Conservation (phyloP, 2,888 invertebrate species). For the Tetragnatha montana region DNA sequence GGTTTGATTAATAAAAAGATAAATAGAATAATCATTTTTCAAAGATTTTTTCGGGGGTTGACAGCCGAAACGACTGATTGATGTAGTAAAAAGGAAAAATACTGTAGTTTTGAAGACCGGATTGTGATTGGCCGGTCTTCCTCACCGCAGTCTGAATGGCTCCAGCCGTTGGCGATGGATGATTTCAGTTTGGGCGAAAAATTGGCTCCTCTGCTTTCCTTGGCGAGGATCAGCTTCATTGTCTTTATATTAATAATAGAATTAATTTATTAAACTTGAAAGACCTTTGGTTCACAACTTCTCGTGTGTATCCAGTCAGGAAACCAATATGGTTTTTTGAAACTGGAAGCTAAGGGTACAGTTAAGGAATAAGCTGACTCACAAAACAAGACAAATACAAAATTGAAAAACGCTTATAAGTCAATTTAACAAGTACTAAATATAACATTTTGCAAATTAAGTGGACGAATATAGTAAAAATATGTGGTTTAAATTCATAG, state of each 20-base stretch:
- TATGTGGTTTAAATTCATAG: no score
- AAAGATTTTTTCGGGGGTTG: conserved; percentile 20
- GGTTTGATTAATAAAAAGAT: conserved; percentile 66
- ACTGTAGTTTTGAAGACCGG: conserved; percentile 65
- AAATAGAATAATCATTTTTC: conserved; percentile 54
- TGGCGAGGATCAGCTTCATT: conserved; percentile 67
- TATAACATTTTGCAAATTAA: no score
- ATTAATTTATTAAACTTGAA: conserved; percentile 68
- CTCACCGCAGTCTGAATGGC: conserved; percentile 56
- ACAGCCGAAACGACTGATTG: conserved; percentile 50
- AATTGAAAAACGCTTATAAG: neutral
- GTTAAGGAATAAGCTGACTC: conserved; percentile 39
- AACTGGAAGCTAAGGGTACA: conserved; percentile 59
- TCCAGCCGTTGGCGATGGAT: conserved; percentile 59
- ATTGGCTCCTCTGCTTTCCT: conserved; percentile 64
- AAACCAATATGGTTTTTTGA: conserved; percentile 70
- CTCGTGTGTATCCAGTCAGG: conserved; percentile 52
- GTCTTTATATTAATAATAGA: conserved; percentile 66
- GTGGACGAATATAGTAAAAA: no score
- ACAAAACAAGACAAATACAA: neutral
- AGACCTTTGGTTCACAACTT: conserved; percentile 69
- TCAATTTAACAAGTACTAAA: no score
- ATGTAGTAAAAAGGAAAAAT: conserved; percentile 70
- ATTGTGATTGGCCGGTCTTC: conserved; percentile 26
- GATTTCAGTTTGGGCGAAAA: conserved; percentile 65